A percentile compares a stretch with the other conserved stretches of the same genome.
Evolutionary conservation across 2,113 vertebrate species (phyloP).

Genomic region (Gasterosteus nipponicus): DNA sequence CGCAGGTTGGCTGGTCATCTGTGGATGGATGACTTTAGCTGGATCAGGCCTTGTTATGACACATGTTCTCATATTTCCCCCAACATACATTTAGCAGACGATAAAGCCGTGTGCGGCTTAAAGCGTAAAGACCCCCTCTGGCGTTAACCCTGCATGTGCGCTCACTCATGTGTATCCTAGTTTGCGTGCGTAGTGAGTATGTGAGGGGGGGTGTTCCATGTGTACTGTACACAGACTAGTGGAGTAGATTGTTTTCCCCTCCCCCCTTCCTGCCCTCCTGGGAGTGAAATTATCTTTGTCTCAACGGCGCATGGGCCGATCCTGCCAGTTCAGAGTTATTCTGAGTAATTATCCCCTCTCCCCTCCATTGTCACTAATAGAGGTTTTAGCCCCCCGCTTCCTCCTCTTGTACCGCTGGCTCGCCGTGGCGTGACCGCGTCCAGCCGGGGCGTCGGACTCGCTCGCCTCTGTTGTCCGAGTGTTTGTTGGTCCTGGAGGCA

Average conservation of each 20-base stretch:
- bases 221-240: slow-evolving; percentile 53
- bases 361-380: slow-evolving; percentile 63
- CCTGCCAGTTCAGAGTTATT: slow-evolving; percentile 67
- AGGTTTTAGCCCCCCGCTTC: slow-evolving; percentile 42
- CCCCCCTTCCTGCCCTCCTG: slow-evolving; percentile 17
- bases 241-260: slow-evolving; percentile 13
- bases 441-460: slow-evolving; percentile 28
- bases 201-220: slow-evolving; percentile 24
- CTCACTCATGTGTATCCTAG: slow-evolving; percentile 68
- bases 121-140: slow-evolving; percentile 39
- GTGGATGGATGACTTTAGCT: slow-evolving; percentile 25
- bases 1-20: background rate
- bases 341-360: slow-evolving; percentile 58
- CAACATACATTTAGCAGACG: slow-evolving; percentile 69
- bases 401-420: slow-evolving; percentile 54
- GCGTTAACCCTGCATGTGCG: slow-evolving; percentile 54
- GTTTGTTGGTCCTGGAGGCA: slow-evolving; percentile 40
- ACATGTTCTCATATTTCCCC: slow-evolving; percentile 63
- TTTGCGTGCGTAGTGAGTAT: slow-evolving; percentile 66
- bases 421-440: slow-evolving; percentile 30
- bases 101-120: slow-evolving; percentile 53
- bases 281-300: slow-evolving; percentile 63
- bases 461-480: slow-evolving; percentile 31
- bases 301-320: slow-evolving; percentile 65
- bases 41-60: slow-evolving; percentile 52